These are phyloP conservation scores for Ericerus pela DNA, from an alignment of 1,140 invertebrate genomes.

Conservation along the genomic window DNA sequence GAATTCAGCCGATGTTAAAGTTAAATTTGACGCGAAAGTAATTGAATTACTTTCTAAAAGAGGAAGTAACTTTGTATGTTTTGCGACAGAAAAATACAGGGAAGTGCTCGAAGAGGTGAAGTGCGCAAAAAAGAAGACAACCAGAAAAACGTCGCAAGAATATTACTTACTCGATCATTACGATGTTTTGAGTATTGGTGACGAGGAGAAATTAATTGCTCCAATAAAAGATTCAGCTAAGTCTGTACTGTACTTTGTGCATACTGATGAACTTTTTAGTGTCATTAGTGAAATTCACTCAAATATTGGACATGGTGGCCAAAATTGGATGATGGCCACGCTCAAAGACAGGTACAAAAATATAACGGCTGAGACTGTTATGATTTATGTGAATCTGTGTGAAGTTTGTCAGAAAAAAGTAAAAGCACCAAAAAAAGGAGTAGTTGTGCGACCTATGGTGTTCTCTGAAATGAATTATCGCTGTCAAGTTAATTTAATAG, in stretches of 20 bases:
- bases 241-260: not conserved
- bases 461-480: not conserved
- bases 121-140: too few relatives aligned
- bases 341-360: conserved; percentile 8
- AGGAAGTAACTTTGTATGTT: too few relatives aligned
- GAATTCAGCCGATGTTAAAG: too few relatives aligned
- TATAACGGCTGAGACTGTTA: conserved; percentile 12
- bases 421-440: not conserved
- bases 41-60: too few relatives aligned
- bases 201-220: conserved; percentile 11
- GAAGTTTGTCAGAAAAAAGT: not conserved
- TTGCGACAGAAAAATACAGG: too few relatives aligned
- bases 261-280: conserved; percentile 15
- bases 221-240: conserved; percentile 1
- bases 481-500: conserved; percentile 22
- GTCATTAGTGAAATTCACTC: conserved; percentile 17
- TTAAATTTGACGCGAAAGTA: too few relatives aligned
- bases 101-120: too few relatives aligned
- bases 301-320: conserved; percentile 4
- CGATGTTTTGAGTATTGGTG: conserved; percentile 7
- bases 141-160: too few relatives aligned
- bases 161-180: too few relatives aligned
- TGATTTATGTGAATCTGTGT: conserved; percentile 8
- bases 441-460: not conserved
- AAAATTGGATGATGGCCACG: conserved; percentile 1